Conservation (phyloP, 2,797 vertebrate species). For the Galaxias olidus region DNA sequence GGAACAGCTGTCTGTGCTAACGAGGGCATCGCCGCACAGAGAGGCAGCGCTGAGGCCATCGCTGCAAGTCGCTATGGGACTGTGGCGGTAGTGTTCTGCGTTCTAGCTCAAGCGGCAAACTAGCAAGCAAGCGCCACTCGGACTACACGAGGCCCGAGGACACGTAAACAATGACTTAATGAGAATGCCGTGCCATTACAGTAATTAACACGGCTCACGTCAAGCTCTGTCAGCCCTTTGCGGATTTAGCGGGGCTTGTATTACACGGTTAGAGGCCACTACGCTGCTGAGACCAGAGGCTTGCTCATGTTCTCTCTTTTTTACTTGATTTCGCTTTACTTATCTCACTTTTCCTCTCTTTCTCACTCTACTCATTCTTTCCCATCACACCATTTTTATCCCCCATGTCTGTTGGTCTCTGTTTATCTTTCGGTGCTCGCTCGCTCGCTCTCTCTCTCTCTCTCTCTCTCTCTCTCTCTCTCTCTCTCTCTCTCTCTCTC, state of each 20-base stretch:
- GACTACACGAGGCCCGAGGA: conserved; percentile 67
- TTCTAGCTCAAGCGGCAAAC: conserved; percentile 47
- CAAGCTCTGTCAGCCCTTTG: conserved; percentile 75
- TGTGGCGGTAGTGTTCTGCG: not conserved
- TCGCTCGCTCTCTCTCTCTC: not conserved
- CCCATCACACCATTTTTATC: not conserved
- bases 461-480: not conserved
- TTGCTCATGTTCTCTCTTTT: conserved; percentile 9
- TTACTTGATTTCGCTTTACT: not conserved
- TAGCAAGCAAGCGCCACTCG: conserved; percentile 56
- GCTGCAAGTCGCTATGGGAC: no score
- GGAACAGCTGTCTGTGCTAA: conserved; percentile 80
- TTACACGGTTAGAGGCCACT: conserved; percentile 49
- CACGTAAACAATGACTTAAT: conserved; percentile 79
- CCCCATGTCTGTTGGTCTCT: not conserved
- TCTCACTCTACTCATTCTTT: no score
- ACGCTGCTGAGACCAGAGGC: conserved; percentile 53
- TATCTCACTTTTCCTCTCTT: not conserved
- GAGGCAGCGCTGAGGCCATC: conserved; percentile 26
- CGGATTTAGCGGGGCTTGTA: conserved; percentile 65
- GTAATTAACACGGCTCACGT: conserved; percentile 81
- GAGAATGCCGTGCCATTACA: conserved; percentile 78
- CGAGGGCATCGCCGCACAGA: conserved; percentile 61
- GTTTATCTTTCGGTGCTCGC: not conserved
- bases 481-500: not conserved